Percentiles rank a stretch among this genome's conserved stretches.
phyloP scores from a whole-genome alignment of 37 sponge, comb jelly and placozoan species.

The Lycopodina hypogea region DNA sequence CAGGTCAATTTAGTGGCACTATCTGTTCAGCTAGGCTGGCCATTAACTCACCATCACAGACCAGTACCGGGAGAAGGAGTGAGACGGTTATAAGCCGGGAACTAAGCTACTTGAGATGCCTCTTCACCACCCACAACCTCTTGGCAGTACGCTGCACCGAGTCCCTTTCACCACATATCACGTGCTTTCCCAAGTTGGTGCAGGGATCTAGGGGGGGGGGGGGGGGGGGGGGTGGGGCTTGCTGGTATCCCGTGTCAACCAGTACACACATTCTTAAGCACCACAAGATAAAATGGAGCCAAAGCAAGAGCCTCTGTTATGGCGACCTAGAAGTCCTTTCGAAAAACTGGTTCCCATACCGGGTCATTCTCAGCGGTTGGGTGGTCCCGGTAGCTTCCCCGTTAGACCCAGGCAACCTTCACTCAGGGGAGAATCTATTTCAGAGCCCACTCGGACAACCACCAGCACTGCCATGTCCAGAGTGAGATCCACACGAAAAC shows the following conservation, averaged over 20 bases:
- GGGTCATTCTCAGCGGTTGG: background rate
- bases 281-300: background rate
- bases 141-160: background rate
- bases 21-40: background rate
- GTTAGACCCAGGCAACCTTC: background rate
- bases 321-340: background rate
- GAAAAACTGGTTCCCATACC: background rate
- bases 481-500: background rate
- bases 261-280: too few species aligned
- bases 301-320: background rate
- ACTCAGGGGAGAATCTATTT: too few species aligned
- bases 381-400: background rate
- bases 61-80: background rate
- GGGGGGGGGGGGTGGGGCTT: background rate
- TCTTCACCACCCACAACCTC: background rate
- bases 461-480: background rate
- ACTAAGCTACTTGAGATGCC: background rate
- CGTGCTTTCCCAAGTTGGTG: constrained; percentile 23
- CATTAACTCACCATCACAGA: background rate
- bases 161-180: background rate
- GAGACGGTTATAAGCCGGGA: background rate
- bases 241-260: constrained; percentile 7
- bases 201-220: background rate
- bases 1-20: background rate
- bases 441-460: background rate